Percentiles rank a stretch among this genome's conserved stretches.
phyloP scores from a whole-genome alignment of 2,888 invertebrate genomes.

The Apamea crenata region DNA sequence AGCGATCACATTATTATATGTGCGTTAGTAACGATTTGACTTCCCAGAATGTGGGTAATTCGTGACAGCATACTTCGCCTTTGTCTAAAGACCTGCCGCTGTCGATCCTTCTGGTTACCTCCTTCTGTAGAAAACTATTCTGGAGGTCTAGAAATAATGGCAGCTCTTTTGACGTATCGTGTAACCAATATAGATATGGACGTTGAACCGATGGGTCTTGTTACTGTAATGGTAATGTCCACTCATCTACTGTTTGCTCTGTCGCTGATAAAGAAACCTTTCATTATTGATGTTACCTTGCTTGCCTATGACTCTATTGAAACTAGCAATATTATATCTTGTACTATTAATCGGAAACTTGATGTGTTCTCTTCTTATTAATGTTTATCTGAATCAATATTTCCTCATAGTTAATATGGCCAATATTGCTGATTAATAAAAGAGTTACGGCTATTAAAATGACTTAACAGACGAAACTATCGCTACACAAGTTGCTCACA shows the following conservation, averaged over 20 bases:
- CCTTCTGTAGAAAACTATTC: background rate
- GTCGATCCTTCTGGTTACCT: background rate
- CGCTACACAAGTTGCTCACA: slow-evolving; percentile 12
- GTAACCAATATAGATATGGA: slow-evolving; percentile 43
- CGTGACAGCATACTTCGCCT: background rate
- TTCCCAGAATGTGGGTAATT: background rate
- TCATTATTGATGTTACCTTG: slow-evolving; percentile 41
- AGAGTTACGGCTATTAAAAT: background rate
- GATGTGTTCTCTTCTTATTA: slow-evolving; percentile 2
- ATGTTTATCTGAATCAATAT: slow-evolving; percentile 11
- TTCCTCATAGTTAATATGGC: background rate
- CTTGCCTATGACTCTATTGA: slow-evolving; percentile 11
- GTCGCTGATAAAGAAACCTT: slow-evolving; percentile 42
- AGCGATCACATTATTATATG: background rate
- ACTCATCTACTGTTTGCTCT: slow-evolving; percentile 45
- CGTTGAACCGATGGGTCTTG: slow-evolving; percentile 33
- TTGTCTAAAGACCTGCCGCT: background rate
- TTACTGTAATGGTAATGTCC: slow-evolving; percentile 39
- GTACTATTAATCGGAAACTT: background rate
- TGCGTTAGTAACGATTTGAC: background rate
- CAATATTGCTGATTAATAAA: slow-evolving; percentile 4
- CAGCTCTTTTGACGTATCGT: slow-evolving; percentile 26
- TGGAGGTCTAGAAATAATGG: slow-evolving; percentile 14
- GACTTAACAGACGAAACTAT: background rate
- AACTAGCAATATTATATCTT: slow-evolving; percentile 9